Base-by-base conservation (phyloP, 1,140 invertebrate genomes). In the Musca domestica region DNA sequence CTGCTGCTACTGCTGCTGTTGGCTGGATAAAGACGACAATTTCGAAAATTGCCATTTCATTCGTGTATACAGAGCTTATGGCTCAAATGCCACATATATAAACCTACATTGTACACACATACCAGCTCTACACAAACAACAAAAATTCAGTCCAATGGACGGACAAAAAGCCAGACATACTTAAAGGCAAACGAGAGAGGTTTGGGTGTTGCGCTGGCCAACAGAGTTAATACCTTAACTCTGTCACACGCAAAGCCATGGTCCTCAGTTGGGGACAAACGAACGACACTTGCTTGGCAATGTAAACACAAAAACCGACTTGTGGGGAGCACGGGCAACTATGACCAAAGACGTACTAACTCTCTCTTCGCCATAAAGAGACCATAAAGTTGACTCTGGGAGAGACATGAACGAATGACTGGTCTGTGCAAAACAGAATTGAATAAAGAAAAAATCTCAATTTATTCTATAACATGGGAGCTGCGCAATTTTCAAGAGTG, bases 21-120 rank as follows among this genome's bases (percentile, higher is more conserved):
- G 34, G 56, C 27, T 34, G 56, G 17, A 41, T 61, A 61, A 34
- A 61, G 56, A 61, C 27, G 56, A 61, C 56, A 61, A 61, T 61
- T 61, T 61, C 23, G 25, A 56, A 56, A 56, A 56, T 56, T 56
- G 52, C 23, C 52, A 56, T 56, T 56, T 56, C 52, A 41, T 41
- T 41, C 34, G 4, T 41, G 34, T 41, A 41, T 41, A 12, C 34
- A 41, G 34, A 41, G 34, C 34, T 41, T 41, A 41, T 41, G 34
- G 34, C 10, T 10, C 27, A 41, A 41, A 41, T 10, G 10, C 34
- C 34, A 41, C 34, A 41, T 10, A 41, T 12, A 41, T 12, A 12
- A 7, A 41, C 34, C 2, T 41, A 41, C n/a, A n/a, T n/a, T n/a
- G n/a, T n/a, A n/a, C n/a, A n/a, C n/a, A n/a, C 5, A 41, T 9